Base-by-base conservation (phyloP, 2,113 vertebrate species). In the Oncorhynchus gorbuscha region DNA sequence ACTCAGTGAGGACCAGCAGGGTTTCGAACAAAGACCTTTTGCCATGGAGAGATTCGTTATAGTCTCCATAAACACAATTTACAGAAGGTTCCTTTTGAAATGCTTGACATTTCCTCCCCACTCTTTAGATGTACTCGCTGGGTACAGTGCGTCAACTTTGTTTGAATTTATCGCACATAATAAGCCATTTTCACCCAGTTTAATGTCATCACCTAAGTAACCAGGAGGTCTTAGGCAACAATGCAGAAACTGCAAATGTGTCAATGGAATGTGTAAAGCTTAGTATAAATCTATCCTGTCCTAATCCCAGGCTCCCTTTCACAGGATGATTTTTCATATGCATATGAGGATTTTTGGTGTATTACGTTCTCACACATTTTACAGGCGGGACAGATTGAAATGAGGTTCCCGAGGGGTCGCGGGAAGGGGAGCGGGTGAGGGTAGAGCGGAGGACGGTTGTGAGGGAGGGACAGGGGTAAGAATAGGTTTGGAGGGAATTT, bases 171-270 rank as follows among this genome's bases (percentile, higher is more conserved):
- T 95, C 92, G 67, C 94, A 93, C 87, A 90, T 95, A 35, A 35
- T 35, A 93, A 94, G 94, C 90, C 90, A 88, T 95, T 95, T 95
- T 94, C 92, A 85, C 87, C 80, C 74, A 82, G 91, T 94, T 94
- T 96, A 97, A 96, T 96, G 96, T 95, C 95, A 96, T 98, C 89
- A 86, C 96, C 95, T 88, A 81, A 94, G 96, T 93, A 95, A 97
- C 96, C 88, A 78, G 89, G 87, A 93, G 93, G 92, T 94, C 90
- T 77, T 89, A 87, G 90, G 92, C 92, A 96, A 93, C 93, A 92
- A 94, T 64, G 91, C 91, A 91, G 92, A 92, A 95, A 92, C 84
- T 88, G 90, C 90, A 94, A 94, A 93, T 95, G 93, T 96, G 93
- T 95, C 95, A 95, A 86, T 86, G 93, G 94, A 94, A 94, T 93